Evolutionary conservation across 1,140 invertebrate species (phyloP).

Genomic region (Camponotus pennsylvanicus): DNA sequence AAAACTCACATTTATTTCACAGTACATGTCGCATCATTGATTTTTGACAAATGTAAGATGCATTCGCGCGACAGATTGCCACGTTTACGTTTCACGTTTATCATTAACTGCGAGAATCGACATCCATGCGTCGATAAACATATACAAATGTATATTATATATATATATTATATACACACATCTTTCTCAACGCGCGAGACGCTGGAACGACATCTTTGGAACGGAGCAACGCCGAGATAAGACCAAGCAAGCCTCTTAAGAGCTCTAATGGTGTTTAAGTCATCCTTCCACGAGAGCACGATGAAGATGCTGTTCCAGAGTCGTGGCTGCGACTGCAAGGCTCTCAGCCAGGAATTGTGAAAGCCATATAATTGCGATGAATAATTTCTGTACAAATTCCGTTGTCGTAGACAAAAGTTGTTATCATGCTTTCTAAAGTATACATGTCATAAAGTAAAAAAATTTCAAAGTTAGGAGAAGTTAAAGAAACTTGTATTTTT

Average conservation of each 20-base stretch:
- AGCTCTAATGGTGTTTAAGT: conserved; percentile 69
- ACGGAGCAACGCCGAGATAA: conserved; percentile 59
- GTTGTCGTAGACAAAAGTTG: not conserved
- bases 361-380: not conserved
- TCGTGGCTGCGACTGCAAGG: not conserved
- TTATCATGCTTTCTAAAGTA: not conserved
- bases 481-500: not conserved
- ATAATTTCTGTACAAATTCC: not conserved
- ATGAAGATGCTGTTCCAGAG: conserved; percentile 20
- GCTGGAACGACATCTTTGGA: conserved; percentile 24
- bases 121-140: not conserved
- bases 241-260: conserved; percentile 59
- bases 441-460: not conserved
- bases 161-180: not conserved
- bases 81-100: not conserved
- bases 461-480: not conserved
- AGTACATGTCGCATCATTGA: conserved; percentile 25
- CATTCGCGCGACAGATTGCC: not conserved
- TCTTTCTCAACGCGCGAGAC: not conserved
- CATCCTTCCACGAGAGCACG: conserved; percentile 41
- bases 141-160: not conserved
- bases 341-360: conserved; percentile 2
- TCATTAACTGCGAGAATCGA: not conserved
- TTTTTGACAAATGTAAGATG: conserved; percentile 37
- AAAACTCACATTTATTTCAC: conserved; percentile 9